Evolutionary conservation across 2,888 invertebrate species (phyloP), one percentile per base, ranked within the genome.

Genomic region (Callinectes sapidus): DNA sequence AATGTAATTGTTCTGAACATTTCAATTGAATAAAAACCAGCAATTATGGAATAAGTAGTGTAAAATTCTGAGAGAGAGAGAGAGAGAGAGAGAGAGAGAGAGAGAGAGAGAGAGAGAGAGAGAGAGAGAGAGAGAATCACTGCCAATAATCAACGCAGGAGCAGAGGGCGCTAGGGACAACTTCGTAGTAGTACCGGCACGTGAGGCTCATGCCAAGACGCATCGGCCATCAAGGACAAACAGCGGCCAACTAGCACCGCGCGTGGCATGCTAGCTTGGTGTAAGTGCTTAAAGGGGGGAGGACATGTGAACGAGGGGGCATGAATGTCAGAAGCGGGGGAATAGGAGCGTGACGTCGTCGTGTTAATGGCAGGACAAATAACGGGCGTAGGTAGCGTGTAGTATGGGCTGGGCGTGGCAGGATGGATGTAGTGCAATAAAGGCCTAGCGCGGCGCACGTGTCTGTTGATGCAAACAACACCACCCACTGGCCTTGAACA

Each of bases 401-500:
- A 32, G 81, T 10, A 18, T 14, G 8, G 13, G 13, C 16, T 3
- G 35, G 81, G 81, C 35, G 81, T 81, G 81, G 71, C 71, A 5
- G 13, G 81, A 32, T 81, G 81, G 71, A 3, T 71, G 81, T 81
- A 35, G 35, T 3, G 81, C 81, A 81, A 32, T 32, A 35, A 32
- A 16, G 81, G 81, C 81, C 81, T 81, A 35, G 35, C 81, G 35
- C 35, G 81, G 81, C 18, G 81, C 81, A 81, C 81, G 81, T 81
- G 81, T 81, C 35, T 81, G 81, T 35, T 81, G 81, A 81, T 81
- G 81, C 35, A 81, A 81, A 81, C 81, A 81, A 81, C 81, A 81
- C 81, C 81, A 81, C 35, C 81, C 81, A 35, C n/a, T 28, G 81
- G 0, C 81, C 81, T 81, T 81, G 81, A 81, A 35, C 81, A 16